phyloP scores from a whole-genome alignment of 1,140 invertebrate genomes.

The Anoplolepis gracilipes region DNA sequence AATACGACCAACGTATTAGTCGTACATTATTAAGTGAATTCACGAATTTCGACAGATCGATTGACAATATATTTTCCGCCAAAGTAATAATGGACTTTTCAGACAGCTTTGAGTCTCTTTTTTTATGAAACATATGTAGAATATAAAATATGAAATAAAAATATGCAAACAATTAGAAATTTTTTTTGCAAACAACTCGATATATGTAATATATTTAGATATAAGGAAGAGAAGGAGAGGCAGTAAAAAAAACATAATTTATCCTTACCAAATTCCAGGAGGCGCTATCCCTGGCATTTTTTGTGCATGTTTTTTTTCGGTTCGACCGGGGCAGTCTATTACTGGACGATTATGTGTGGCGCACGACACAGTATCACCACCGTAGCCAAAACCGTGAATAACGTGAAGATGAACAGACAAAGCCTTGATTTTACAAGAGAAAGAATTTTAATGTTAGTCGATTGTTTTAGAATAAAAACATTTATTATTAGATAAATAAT shows the following conservation, averaged over 20 bases:
- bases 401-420: slow-evolving; percentile 98
- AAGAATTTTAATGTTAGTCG: slow-evolving; percentile 30
- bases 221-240: no score
- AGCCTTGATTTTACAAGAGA: slow-evolving; percentile 88
- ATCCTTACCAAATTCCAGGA: slow-evolving; percentile 73
- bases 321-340: slow-evolving; percentile 86
- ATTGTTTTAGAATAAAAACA: not conserved
- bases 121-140: no score
- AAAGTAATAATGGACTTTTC: no score
- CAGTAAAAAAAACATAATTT: no score
- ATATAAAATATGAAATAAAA: no score
- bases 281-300: slow-evolving; percentile 71
- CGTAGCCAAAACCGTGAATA: slow-evolving; percentile 98
- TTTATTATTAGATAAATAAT: not conserved
- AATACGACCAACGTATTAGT: not conserved
- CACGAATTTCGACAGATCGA: not conserved
- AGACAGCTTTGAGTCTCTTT: no score
- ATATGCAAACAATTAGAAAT: no score
- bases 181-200: not conserved
- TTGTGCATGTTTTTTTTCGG: slow-evolving; percentile 73
- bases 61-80: no score
- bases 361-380: slow-evolving; percentile 96
- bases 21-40: not conserved
- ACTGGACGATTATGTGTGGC: slow-evolving; percentile 98
- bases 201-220: no score